Evolutionary conservation across 2,797 vertebrate genomes (phyloP), one percentile per base, ranked within the genome.

Genomic region (Microctenopoma stevenorrisi): DNA sequence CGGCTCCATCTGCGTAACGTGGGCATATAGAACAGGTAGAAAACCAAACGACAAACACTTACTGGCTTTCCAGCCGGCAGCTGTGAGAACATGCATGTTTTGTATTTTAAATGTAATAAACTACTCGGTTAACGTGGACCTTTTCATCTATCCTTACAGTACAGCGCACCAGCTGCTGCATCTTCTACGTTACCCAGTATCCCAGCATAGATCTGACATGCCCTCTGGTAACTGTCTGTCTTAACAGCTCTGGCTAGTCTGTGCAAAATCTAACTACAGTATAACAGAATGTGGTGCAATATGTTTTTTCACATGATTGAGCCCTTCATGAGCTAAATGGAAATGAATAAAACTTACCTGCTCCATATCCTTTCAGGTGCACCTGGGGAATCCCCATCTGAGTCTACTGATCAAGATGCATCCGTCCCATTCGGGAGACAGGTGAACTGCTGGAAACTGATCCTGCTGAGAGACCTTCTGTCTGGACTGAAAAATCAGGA

Each of bases 321-420:
- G 44, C 37, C 69, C 53, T n/a, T 76, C 58, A 71, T 69, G 33
- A 72, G 64, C 16, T 71, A 60, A 70, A 66, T 44, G 51, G 71
- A 28, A 81, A 79, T 66, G 42, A 67, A 76, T 74, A 81, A 76
- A 77, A 63, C 22, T 78, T 68, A 59, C 74, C 80, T 71, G 58
- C 68, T 67, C 30, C 47, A 13, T 64, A 71, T 72, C 60, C 38
- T 72, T 22, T 74, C 50, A 59, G 30, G 77, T 64, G 50, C 76
- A 77, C 77, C 75, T 43, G 61, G 83, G 80, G 82, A 88, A 87
- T 74, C 79, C 82, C 83, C 85, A 88, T 88, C 84, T 89, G 9
- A 64, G 72, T 44, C 58, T 9, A 3, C 62, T 78, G 75, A 86
- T 84, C 78, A 76, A 81, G 78, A 82, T 38, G 37, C 71, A 74